Evolutionary conservation across 2,797 vertebrate genomes (phyloP), one percentile per base, ranked within the genome.

Genomic region (Esox masquinongy): DNA sequence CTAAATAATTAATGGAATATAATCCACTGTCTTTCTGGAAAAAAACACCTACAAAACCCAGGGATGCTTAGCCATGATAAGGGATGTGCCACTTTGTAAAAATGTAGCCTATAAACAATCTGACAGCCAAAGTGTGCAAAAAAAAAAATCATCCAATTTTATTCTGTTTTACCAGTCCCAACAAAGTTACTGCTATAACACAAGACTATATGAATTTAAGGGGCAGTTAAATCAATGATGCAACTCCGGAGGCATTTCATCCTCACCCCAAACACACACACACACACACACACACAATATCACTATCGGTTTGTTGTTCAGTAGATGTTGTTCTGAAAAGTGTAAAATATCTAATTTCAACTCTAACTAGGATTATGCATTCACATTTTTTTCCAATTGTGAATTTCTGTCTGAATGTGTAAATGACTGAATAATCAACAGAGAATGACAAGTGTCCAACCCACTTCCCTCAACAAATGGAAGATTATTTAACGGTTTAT

Each of bases 361-460:
- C n/a, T 4, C n/a, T 24, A 59, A 12, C n/a, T 3, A 4, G 22
- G 56, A 24, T 59, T 24, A 59, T 59, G n/a, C 22, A 59, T 59
- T 8, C n/a, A 59, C n/a, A 24, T 22, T 59, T 24, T 24, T 24
- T 16, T 59, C 9, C 22, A 64, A 64, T 31, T 31, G 11, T 64
- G 26, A 64, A 24, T 64, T 64, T 31, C 12, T 64, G 63, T 64
- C 4, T 31, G 26, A 26, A 64, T 31, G 63, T 29, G 26, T 66
- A 66, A 66, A 66, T 17, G 29, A 34, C 63, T 66, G 15, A 66
- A 61, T 61, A 14, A 61, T 61, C 11, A 34, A 66, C 63, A 66
- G 5, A 29, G 14, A 26, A 29, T 34, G 63, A 22, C 26, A 64
- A 43, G 61, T 66, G 14, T 75, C 69, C 39, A 24, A 26, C 56